phyloP scores from a whole-genome alignment of 2,888 invertebrate species.

The Emmelina monodactyla region DNA sequence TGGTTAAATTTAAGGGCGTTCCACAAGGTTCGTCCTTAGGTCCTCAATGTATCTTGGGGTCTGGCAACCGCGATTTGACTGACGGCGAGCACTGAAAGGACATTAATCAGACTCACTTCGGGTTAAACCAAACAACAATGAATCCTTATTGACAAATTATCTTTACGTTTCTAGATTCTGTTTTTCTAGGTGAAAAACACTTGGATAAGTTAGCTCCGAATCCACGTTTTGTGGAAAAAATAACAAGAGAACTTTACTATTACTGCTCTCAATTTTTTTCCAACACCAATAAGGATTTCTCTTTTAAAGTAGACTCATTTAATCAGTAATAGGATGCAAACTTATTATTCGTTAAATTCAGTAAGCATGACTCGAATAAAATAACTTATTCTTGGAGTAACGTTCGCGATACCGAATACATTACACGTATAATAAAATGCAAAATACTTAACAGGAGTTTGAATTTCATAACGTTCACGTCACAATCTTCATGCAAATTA shows the following conservation, averaged over 20 bases:
- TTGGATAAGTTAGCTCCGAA: too few species aligned
- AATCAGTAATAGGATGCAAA: too few species aligned
- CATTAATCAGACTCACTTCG: constrained; percentile 63
- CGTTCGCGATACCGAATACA: background rate
- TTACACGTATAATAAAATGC: constrained; percentile 27
- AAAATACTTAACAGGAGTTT: constrained; percentile 36
- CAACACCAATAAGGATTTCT: too few species aligned
- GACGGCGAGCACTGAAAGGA: constrained; percentile 63
- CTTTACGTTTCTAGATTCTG: constrained; percentile 36
- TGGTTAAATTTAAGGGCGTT: constrained; percentile 54
- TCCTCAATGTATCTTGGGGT: constrained; percentile 64
- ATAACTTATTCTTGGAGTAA: too few species aligned
- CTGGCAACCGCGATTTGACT: constrained; percentile 65
- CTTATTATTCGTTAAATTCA: too few species aligned
- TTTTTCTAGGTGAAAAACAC: too few species aligned
- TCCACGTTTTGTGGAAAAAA: background rate
- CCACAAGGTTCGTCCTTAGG: constrained; percentile 50
- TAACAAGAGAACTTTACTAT: too few species aligned
- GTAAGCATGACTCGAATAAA: too few species aligned
- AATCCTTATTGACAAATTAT: constrained; percentile 65
- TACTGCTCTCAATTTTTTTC: too few species aligned
- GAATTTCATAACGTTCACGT: too few species aligned
- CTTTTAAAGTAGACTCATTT: too few species aligned
- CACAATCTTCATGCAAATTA: constrained; percentile 42
- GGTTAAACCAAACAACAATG: constrained; percentile 61